Evolutionary conservation across 2,888 invertebrate genomes (phyloP).

Genomic region (Sinohyriopsis cumingii): DNA sequence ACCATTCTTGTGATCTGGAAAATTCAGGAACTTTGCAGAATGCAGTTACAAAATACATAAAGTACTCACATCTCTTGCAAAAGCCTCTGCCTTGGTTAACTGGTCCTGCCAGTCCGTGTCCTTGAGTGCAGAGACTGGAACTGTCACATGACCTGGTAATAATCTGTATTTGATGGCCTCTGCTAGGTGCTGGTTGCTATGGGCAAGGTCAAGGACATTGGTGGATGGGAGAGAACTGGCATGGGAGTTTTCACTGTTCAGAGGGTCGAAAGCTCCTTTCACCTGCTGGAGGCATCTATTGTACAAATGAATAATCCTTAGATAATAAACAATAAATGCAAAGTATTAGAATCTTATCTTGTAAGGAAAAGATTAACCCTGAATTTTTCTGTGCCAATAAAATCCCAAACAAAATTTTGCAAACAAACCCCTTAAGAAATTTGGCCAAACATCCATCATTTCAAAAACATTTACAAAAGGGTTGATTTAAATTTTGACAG

Average conservation of each 20-base stretch:
- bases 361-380: too few species aligned
- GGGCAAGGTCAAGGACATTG: constrained; percentile 78
- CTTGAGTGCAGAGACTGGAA: constrained; percentile 35
- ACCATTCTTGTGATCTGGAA: too few species aligned
- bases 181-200: constrained; percentile 78
- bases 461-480: too few species aligned
- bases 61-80: neutral
- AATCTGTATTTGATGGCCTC: constrained; percentile 76
- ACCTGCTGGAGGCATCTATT: constrained; percentile 73
- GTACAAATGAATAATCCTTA: constrained; percentile 69
- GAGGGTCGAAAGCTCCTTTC: constrained; percentile 75
- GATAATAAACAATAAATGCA: too few species aligned
- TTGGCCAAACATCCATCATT: too few species aligned
- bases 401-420: too few species aligned
- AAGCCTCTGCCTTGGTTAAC: constrained; percentile 62
- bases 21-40: too few species aligned
- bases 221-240: constrained; percentile 44
- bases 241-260: constrained; percentile 47
- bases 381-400: too few species aligned
- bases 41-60: constrained; percentile 1
- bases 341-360: too few species aligned
- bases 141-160: constrained; percentile 68
- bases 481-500: too few species aligned
- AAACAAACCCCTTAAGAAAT: too few species aligned
- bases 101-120: constrained; percentile 50